Evolutionary conservation across 1,140 invertebrate species (phyloP).

Genomic region (Drosophila ogumai): DNA sequence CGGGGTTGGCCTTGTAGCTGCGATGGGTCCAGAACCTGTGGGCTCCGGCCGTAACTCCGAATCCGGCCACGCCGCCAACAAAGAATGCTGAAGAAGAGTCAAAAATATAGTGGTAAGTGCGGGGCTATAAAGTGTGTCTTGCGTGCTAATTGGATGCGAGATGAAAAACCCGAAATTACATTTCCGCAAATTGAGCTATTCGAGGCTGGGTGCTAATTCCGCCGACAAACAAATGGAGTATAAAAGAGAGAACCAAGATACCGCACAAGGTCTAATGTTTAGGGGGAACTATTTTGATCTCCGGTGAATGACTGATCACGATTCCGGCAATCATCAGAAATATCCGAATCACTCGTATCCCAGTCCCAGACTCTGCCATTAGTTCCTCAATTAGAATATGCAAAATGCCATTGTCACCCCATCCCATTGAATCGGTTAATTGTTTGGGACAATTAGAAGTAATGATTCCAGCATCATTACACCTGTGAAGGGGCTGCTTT

Average conservation of each 20-base stretch:
- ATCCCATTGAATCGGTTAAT: conserved; percentile 24
- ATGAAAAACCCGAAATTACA: conserved; percentile 65
- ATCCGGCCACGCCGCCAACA: conserved; percentile 86
- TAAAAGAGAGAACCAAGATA: conserved; percentile 22
- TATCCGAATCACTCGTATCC: conserved; percentile 6
- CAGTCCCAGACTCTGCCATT: conserved; percentile 9
- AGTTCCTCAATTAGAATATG: conserved; percentile 50
- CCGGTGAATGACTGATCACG: conserved; percentile 39
- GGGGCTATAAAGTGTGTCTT: conserved; percentile 38
- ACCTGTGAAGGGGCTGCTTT: conserved; percentile 21
- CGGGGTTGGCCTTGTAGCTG: conserved; percentile 92
- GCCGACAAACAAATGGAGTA: conserved; percentile 50
- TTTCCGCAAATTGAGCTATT: conserved; percentile 76
- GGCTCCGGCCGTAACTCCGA: conserved; percentile 92
- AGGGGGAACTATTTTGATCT: conserved; percentile 24
- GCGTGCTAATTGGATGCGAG: conserved; percentile 66
- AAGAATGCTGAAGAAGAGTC: conserved; percentile 85
- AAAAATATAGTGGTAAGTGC: conserved; percentile 10
- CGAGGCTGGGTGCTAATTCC: conserved; percentile 63
- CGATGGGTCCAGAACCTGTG: conserved; percentile 94
- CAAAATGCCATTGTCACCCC: conserved; percentile 41
- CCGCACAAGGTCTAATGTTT: conserved; percentile 19
- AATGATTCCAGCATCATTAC: conserved; percentile 22
- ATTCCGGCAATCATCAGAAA: conserved; percentile 19
- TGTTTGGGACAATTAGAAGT: conserved; percentile 25